phyloP scores from a whole-genome alignment of 2,888 invertebrate genomes.

The Tetropium fuscum region DNA sequence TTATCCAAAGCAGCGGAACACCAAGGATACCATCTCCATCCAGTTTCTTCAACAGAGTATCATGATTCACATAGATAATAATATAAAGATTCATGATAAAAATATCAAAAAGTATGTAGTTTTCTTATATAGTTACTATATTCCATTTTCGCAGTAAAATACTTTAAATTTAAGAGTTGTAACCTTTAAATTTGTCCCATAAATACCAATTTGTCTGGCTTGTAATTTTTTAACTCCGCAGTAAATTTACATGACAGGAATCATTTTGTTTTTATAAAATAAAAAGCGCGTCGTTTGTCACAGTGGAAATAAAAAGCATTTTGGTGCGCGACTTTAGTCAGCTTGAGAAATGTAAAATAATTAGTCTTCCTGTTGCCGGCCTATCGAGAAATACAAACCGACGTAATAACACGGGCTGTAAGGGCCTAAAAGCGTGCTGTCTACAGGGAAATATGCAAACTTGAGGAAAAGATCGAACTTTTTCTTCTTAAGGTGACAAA shows the following conservation, averaged over 20 bases:
- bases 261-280: conserved; percentile 42
- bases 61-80: too few relatives aligned
- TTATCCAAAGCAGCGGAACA: too few relatives aligned
- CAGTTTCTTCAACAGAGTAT: too few relatives aligned
- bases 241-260: conserved; percentile 39
- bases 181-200: conserved; percentile 5
- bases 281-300: conserved; percentile 48
- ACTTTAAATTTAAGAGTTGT: neutral
- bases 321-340: conserved; percentile 49
- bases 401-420: conserved; percentile 43
- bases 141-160: neutral
- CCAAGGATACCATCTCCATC: too few relatives aligned
- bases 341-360: conserved; percentile 60
- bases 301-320: conserved; percentile 48
- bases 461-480: conserved; percentile 65
- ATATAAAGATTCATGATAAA: too few relatives aligned
- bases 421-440: conserved; percentile 35
- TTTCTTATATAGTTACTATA: too few relatives aligned
- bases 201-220: conserved; percentile 19
- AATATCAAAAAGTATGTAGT: too few relatives aligned
- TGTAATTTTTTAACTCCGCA: conserved; percentile 33
- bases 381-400: conserved; percentile 50
- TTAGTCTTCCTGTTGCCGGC: conserved; percentile 56
- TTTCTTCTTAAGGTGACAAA: conserved; percentile 70
- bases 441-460: conserved; percentile 64